Percentiles rank a stretch among this genome's conserved stretches.
Conservation (phyloP, 2,113 vertebrate species). For the Syngnathus scovelli region DNA sequence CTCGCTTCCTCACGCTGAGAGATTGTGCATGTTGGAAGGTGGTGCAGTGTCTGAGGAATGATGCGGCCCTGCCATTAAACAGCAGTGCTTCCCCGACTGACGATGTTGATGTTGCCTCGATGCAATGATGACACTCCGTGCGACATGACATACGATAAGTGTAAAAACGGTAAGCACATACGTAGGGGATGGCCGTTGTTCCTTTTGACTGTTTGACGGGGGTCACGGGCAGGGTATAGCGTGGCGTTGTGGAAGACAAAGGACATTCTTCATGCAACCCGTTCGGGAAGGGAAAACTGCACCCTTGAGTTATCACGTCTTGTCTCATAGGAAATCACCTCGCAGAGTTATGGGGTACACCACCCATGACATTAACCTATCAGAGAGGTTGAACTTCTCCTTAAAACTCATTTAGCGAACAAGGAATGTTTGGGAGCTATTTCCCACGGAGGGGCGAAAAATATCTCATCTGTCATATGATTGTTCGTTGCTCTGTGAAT, state of each 20-base stretch:
- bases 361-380: constrained; percentile 29
- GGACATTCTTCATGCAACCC: constrained; percentile 46
- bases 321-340: constrained; percentile 45
- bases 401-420: constrained; percentile 4
- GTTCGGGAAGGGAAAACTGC: constrained; percentile 38
- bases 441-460: constrained; percentile 10
- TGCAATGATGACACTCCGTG: constrained; percentile 44
- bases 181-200: constrained; percentile 10
- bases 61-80: constrained; percentile 50
- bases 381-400: constrained; percentile 6
- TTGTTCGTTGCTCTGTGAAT: too few species aligned
- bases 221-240: constrained; percentile 30
- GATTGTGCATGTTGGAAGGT: constrained; percentile 35
- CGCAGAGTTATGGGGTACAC: constrained; percentile 33
- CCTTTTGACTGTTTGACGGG: constrained; percentile 49
- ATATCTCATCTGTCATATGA: too few species aligned
- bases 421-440: constrained; percentile 26
- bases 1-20: constrained; percentile 50
- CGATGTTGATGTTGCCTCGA: constrained; percentile 45
- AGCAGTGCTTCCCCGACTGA: constrained; percentile 36
- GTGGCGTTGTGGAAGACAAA: constrained; percentile 15
- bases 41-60: constrained; percentile 47
- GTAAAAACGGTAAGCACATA: constrained; percentile 46
- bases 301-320: constrained; percentile 53
- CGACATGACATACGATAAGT: constrained; percentile 56